Evolutionary conservation across 1,140 invertebrate genomes (phyloP), one percentile per base, ranked within the genome.

Genomic region (Drosophila pallidifrons): DNA sequence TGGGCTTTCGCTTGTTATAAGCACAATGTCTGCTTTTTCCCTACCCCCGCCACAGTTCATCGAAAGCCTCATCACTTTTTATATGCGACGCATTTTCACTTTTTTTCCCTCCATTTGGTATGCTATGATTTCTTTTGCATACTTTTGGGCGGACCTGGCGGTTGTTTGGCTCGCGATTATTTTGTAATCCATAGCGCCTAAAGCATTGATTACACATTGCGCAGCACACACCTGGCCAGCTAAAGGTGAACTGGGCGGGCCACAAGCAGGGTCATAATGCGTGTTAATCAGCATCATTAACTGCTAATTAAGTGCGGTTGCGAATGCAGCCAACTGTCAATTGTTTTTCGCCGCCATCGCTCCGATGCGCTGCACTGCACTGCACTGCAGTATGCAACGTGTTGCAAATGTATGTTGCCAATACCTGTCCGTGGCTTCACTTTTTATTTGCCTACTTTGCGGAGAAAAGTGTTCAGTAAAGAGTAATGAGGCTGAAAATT

Each of bases 241-340:
- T 11, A n/a, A 13, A 11, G 35, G 13, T 43, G 38, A 35, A 10
- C 0, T n/a, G 69, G 60, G n/a, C 2, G 15, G 16, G 11, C 28
- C 38, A 30, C 10, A 11, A 15, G 54, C 35, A 47, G 49, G 69
- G 60, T 61, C 81, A 81, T 89, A 88, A 88, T 88, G 85, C 86
- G 85, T 79, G 85, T 88, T 89, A 88, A 89, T 88, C 85, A 88
- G 85, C 85, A 76, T 89, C 85, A 88, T 88, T 88, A 88, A 89
- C 81, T 88, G 85, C 85, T 88, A 88, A 88, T 88, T 88, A 88
- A 88, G 85, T 88, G 85, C 85, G 85, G 85, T 89, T 89, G 81
- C 58, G 75, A 83, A 78, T 85, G 81, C 83, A 82, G 79, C 81
- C 81, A 78, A 88, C 85, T 88, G 85, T 89, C 85, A 88, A 89